A percentile compares a stretch with the other conserved stretches of the same genome.
Evolutionary conservation across 1,140 invertebrate genomes (phyloP).

Genomic region (Lineus longissimus): DNA sequence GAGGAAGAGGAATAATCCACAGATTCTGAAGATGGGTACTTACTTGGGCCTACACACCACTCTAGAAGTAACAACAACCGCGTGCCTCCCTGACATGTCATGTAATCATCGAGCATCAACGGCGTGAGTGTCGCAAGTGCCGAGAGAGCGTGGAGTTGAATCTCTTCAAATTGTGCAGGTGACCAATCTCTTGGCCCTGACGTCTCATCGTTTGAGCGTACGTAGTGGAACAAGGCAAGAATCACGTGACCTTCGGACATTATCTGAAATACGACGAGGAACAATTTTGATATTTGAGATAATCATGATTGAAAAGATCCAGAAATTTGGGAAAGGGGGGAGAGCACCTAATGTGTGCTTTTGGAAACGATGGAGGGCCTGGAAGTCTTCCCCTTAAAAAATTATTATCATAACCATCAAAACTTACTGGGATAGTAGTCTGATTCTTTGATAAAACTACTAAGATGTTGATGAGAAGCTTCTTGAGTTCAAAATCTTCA

Average conservation of each 20-base stretch:
- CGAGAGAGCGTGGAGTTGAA: conserved; percentile 51
- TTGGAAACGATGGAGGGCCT: too few relatives aligned
- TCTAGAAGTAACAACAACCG: conserved; percentile 50
- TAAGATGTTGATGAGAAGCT: conserved; percentile 50
- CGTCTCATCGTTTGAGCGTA: conserved; percentile 43
- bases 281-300: background rate
- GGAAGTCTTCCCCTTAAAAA: too few relatives aligned
- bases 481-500: conserved; percentile 56
- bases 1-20: too few relatives aligned
- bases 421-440: conserved; percentile 43
- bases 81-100: conserved; percentile 51
- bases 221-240: conserved; percentile 50
- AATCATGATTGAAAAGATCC: background rate
- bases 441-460: conserved; percentile 45
- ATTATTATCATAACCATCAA: too few relatives aligned
- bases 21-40: too few relatives aligned
- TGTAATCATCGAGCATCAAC: conserved; percentile 50
- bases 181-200: conserved; percentile 42
- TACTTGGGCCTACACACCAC: conserved; percentile 51
- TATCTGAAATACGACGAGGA: conserved; percentile 34
- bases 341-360: too few relatives aligned
- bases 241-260: conserved; percentile 49
- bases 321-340: background rate
- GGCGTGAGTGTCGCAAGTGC: conserved; percentile 47
- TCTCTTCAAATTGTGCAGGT: conserved; percentile 52